Conservation (phyloP, 2,888 invertebrate genomes). For the Drosophila quasianomalipes region DNA sequence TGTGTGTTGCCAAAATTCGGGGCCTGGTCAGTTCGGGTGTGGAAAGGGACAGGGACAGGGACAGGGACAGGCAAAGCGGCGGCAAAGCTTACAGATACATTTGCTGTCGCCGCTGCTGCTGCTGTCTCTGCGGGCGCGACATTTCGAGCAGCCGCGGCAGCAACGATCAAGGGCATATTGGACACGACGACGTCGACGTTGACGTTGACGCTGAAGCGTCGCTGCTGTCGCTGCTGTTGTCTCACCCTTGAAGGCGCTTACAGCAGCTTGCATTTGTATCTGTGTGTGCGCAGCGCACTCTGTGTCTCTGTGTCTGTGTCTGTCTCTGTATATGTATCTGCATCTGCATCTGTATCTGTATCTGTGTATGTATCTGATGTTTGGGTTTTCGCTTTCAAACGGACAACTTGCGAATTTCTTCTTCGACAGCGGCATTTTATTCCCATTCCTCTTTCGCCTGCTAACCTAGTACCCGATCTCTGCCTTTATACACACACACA, state of each 20-base stretch:
- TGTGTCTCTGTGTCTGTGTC: neutral
- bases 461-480: slow-evolving; percentile 78
- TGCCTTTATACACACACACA: slow-evolving; percentile 28
- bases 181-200: slow-evolving; percentile 64
- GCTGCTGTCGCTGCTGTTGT: slow-evolving; percentile 39
- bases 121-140: slow-evolving; percentile 42
- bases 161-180: slow-evolving; percentile 82
- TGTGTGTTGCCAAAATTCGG: slow-evolving; percentile 72
- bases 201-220: slow-evolving; percentile 29
- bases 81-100: slow-evolving; percentile 67
- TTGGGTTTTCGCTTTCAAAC: slow-evolving; percentile 79
- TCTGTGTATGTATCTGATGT: slow-evolving; percentile 49
- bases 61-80: slow-evolving; percentile 34
- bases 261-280: slow-evolving; percentile 55
- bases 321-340: slow-evolving; percentile 14
- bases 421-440: slow-evolving; percentile 49
- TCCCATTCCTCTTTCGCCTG: slow-evolving; percentile 61
- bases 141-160: slow-evolving; percentile 57
- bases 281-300: neutral
- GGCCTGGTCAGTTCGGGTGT: slow-evolving; percentile 14
- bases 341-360: slow-evolving; percentile 20
- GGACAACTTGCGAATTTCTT: slow-evolving; percentile 78
- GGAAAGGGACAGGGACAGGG: slow-evolving; percentile 50
- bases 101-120: slow-evolving; percentile 15
- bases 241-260: slow-evolving; percentile 79